phyloP scores from a whole-genome alignment of 30 jellyfish, hydroid and myxozoan species.

The Chironex yamaguchii region DNA sequence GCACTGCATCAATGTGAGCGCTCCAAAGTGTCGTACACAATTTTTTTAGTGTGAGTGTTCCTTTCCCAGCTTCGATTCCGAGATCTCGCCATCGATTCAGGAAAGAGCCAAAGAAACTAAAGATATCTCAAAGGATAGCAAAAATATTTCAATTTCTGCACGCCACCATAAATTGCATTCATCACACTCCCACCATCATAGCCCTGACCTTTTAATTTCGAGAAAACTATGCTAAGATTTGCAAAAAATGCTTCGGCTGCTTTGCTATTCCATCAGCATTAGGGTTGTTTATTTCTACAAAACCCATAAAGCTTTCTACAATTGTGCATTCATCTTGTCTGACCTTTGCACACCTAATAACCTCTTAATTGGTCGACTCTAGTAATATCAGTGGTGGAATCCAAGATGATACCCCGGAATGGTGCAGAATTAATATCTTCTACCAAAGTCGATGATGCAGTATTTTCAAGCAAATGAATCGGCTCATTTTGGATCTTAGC shows the following conservation, averaged over 20 bases:
- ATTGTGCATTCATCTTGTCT: background rate
- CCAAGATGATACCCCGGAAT: conserved; percentile 17
- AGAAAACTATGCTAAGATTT: conserved; percentile 10
- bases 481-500: conserved; percentile 45
- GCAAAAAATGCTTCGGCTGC: conserved; percentile 12
- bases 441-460: conserved; percentile 24
- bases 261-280: conserved; percentile 30
- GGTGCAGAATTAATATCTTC: background rate
- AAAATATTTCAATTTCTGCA: background rate
- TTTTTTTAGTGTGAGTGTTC: conserved; percentile 20
- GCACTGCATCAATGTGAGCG: conserved; percentile 48
- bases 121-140: background rate
- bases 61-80: background rate
- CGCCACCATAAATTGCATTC: background rate
- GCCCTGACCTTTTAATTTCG: conserved; percentile 43
- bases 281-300: conserved; percentile 4
- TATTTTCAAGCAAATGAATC: conserved; percentile 13
- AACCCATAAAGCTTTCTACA: background rate
- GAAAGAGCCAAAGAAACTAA: background rate
- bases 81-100: conserved; percentile 19
- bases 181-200: conserved; percentile 40
- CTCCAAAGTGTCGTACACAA: conserved; percentile 22
- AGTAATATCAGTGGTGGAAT: conserved; percentile 24
- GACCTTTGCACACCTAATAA: too few species aligned
- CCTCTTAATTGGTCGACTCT: conserved; percentile 15